A percentile compares a stretch with the other conserved stretches of the same genome.
Evolutionary conservation across 1,140 invertebrate genomes (phyloP).

Genomic region (Drosophila pruinosa): DNA sequence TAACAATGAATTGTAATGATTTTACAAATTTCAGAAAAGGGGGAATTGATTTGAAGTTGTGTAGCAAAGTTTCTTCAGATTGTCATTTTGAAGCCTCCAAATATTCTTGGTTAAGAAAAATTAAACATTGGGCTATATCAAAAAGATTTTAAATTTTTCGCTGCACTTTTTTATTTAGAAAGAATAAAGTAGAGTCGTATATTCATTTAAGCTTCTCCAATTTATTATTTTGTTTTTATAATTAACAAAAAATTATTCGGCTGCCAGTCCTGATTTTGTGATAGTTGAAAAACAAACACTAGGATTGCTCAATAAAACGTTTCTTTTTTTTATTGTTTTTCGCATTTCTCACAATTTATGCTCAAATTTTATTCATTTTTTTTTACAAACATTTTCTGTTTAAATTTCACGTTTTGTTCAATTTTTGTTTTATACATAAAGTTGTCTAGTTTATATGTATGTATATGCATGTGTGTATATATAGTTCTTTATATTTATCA

Average conservation of each 20-base stretch:
- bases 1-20: background rate
- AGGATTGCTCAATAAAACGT: conserved; percentile 60
- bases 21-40: background rate
- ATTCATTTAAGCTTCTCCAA: too few species aligned
- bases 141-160: too few species aligned
- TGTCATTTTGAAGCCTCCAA: too few species aligned
- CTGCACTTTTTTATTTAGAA: too few species aligned
- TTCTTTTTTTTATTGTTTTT: conserved; percentile 54
- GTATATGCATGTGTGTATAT: conserved; percentile 34
- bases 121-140: too few species aligned
- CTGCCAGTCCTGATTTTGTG: too few species aligned
- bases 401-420: conserved; percentile 36
- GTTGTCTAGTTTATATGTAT: conserved; percentile 55
- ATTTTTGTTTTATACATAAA: conserved; percentile 53
- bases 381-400: conserved; percentile 65
- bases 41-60: too few species aligned
- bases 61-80: too few species aligned
- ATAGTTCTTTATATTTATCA: conserved; percentile 20
- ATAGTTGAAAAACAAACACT: background rate
- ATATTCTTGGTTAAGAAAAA: too few species aligned
- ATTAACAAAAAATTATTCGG: too few species aligned
- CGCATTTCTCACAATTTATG: conserved; percentile 61
- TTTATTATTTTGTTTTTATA: too few species aligned
- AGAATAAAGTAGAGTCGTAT: too few species aligned
- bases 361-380: conserved; percentile 24